These are phyloP conservation scores for Muraenolepis orangiensis DNA, from an alignment of 2,797 vertebrate species.

Conservation along the genomic window DNA sequence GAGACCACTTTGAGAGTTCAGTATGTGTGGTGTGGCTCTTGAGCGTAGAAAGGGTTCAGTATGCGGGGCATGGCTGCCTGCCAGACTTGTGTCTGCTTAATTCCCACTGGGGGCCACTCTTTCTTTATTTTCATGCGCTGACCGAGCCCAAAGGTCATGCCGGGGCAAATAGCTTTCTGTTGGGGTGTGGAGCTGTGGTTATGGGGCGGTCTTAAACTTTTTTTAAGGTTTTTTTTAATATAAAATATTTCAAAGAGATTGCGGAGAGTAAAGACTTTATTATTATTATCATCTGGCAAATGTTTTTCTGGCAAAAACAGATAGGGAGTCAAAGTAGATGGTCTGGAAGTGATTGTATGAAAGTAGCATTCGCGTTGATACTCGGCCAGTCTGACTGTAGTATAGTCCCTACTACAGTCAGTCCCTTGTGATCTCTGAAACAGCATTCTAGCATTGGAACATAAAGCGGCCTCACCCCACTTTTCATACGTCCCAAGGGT, in stretches of 20 bases:
- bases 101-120: conserved; percentile 2
- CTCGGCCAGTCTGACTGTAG: not conserved
- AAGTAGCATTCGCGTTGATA: not conserved
- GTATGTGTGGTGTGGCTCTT: not conserved
- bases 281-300: conserved; percentile 9
- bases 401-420: too few species aligned
- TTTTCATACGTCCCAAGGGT: not conserved
- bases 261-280: not conserved
- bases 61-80: not conserved
- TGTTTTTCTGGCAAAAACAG: too few species aligned
- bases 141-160: not conserved
- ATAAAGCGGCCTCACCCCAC: not conserved
- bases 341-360: not conserved
- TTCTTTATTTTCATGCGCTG: not conserved
- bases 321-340: not conserved
- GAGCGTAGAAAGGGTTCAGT: not conserved
- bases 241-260: not conserved
- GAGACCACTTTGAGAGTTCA: too few species aligned
- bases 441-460: not conserved
- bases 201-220: not conserved
- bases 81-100: not conserved
- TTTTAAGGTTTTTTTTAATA: not conserved
- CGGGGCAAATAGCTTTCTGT: not conserved
- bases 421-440: not conserved
- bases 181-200: not conserved